Percentiles rank a stretch among this genome's conserved stretches.
Conservation (phyloP, 2,797 vertebrate genomes). For the Pampus argenteus region DNA sequence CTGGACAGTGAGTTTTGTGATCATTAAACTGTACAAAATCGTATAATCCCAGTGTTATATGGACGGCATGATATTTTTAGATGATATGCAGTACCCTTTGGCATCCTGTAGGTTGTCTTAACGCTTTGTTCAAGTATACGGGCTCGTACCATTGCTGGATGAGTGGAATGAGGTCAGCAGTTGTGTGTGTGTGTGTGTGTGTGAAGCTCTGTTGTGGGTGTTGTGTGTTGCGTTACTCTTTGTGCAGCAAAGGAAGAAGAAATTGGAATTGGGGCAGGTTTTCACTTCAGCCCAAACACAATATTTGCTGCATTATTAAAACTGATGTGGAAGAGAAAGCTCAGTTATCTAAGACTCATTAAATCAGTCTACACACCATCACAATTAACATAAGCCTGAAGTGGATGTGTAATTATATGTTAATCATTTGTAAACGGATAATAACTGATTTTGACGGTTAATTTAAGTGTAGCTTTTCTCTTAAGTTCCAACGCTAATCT, state of each 20-base stretch:
- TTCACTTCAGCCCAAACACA: slow-evolving; percentile 36
- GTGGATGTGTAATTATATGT: slow-evolving; percentile 52
- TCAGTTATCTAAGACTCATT: slow-evolving; percentile 34
- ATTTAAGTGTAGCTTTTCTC: slow-evolving; percentile 56
- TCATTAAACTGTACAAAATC: slow-evolving; percentile 70
- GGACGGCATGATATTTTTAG: slow-evolving; percentile 80
- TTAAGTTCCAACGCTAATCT: slow-evolving; percentile 52
- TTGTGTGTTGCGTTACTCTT: slow-evolving; percentile 62
- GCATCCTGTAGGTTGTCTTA: slow-evolving; percentile 77
- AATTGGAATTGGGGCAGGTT: slow-evolving; percentile 41
- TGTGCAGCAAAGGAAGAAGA: slow-evolving; percentile 49
- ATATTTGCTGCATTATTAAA: slow-evolving; percentile 58
- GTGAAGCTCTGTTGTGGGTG: slow-evolving; percentile 61
- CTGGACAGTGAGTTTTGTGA: slow-evolving; percentile 66
- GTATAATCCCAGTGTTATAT: slow-evolving; percentile 76
- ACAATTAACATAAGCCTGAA: slow-evolving; percentile 38
- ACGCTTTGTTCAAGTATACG: slow-evolving; percentile 69
- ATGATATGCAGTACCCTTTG: slow-evolving; percentile 75
- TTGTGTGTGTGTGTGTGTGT: slow-evolving; percentile 24
- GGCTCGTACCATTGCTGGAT: slow-evolving; percentile 49
- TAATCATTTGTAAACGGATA: slow-evolving; percentile 55
- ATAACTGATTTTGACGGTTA: slow-evolving; percentile 51
- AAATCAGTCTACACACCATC: slow-evolving; percentile 32
- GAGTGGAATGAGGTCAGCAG: slow-evolving; percentile 49
- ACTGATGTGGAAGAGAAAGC: slow-evolving; percentile 35